Conservation (phyloP, 2,113 vertebrate genomes). For the Notarius lentiginosus region DNA sequence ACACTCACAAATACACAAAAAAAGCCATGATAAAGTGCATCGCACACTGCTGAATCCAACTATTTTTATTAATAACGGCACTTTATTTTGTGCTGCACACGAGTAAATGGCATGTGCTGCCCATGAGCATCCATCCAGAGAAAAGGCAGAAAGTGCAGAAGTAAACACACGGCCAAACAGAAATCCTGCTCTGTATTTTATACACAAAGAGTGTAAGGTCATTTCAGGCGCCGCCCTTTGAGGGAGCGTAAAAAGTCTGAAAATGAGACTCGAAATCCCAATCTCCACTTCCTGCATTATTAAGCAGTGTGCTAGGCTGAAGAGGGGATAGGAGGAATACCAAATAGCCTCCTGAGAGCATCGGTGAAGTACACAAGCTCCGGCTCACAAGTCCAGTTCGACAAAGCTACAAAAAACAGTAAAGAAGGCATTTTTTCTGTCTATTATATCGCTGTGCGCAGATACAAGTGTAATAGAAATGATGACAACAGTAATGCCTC, state of each 20-base stretch:
- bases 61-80: constrained; percentile 19
- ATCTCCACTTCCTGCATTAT: constrained; percentile 35
- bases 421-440: constrained; percentile 8
- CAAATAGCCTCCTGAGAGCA: constrained; percentile 3
- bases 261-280: constrained; percentile 4
- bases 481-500: constrained; percentile 24
- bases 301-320: constrained; percentile 7
- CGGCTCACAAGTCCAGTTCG: neutral
- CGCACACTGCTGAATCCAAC: neutral
- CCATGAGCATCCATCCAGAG: neutral
- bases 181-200: constrained; percentile 1
- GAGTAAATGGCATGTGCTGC: neutral
- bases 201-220: neutral
- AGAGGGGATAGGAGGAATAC: constrained; percentile 26
- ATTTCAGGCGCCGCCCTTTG: neutral
- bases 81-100: neutral
- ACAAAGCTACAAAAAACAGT: neutral
- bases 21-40: neutral
- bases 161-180: neutral
- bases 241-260: constrained; percentile 12
- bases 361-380: neutral
- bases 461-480: constrained; percentile 9
- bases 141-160: neutral
- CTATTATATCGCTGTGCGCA: neutral
- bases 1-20: neutral